A percentile compares a stretch with the other conserved stretches of the same genome.
phyloP scores from a whole-genome alignment of 2,797 vertebrate species.

The Dallia pectoralis region DNA sequence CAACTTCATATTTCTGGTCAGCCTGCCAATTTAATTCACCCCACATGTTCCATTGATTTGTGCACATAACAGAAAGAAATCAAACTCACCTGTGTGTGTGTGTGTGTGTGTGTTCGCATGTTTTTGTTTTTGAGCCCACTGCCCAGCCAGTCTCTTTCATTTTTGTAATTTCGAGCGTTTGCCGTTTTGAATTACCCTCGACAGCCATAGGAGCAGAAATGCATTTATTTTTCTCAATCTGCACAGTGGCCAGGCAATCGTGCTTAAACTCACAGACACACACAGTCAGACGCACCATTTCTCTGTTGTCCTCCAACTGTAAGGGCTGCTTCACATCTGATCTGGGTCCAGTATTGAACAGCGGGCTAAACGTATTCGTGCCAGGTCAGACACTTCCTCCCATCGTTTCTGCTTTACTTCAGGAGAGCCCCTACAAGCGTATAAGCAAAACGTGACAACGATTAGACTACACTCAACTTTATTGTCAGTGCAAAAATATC shows the following conservation, averaged over 20 bases:
- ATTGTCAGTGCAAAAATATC: too few relatives aligned
- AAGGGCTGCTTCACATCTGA: not conserved
- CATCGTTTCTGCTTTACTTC: not conserved
- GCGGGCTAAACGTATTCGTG: not conserved
- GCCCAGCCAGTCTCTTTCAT: not conserved
- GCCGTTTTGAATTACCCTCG: slow-evolving; percentile 6
- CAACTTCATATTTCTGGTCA: not conserved
- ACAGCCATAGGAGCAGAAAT: not conserved
- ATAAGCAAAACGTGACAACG: not conserved
- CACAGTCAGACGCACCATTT: slow-evolving; percentile 15
- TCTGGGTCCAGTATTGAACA: not conserved
- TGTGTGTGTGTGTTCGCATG: not conserved
- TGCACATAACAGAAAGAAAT: not conserved
- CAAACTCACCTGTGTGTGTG: not conserved
- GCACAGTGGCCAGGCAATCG: not conserved
- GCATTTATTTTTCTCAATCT: slow-evolving; percentile 1
- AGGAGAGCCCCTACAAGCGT: not conserved
- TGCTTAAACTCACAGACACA: not conserved
- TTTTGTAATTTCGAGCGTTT: not conserved
- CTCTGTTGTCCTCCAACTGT: not conserved
- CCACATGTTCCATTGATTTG: not conserved
- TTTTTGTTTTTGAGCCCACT: not conserved
- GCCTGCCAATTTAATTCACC: not conserved
- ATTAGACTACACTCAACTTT: too few relatives aligned
- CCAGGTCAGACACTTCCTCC: not conserved